Percentiles rank a stretch among this genome's conserved stretches.
Conservation (phyloP, 64 coral and sea anemone genomes). For the Stichodactyla helianthus region DNA sequence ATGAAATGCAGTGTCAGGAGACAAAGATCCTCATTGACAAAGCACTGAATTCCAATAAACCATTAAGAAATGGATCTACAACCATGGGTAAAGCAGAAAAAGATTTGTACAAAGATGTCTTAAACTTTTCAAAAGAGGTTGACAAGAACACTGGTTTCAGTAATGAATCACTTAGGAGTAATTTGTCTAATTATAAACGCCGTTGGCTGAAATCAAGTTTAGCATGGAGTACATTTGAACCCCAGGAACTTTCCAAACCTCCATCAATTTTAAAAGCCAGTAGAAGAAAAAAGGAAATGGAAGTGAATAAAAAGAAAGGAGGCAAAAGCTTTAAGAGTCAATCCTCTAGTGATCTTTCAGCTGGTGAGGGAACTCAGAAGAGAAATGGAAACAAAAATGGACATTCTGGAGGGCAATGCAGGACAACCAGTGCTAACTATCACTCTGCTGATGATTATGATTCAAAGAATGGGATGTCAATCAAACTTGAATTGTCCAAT, state of each 20-base stretch:
- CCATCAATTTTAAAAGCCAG: constrained; percentile 32
- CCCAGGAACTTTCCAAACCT: constrained; percentile 73
- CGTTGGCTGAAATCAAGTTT: constrained; percentile 86
- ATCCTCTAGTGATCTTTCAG: constrained; percentile 1
- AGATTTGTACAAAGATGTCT: constrained; percentile 30
- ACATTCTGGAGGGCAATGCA: not conserved
- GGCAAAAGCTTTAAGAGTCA: constrained; percentile 24
- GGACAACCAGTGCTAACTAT: constrained; percentile 28
- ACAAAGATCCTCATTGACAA: constrained; percentile 43
- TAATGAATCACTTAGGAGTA: constrained; percentile 42
- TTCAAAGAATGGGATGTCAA: not conserved
- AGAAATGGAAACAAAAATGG: constrained; percentile 6
- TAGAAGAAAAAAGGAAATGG: not conserved
- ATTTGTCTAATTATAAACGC: constrained; percentile 60
- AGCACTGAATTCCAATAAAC: constrained; percentile 27
- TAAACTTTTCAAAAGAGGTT: constrained; percentile 47
- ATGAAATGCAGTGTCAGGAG: constrained; percentile 48
- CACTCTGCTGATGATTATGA: constrained; percentile 21
- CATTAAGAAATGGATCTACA: not conserved
- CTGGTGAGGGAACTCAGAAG: not conserved
- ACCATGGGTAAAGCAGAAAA: constrained; percentile 24
- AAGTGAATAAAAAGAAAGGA: constrained; percentile 20
- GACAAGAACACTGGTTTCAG: constrained; percentile 23
- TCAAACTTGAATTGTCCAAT: constrained; percentile 11
- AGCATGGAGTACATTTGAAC: constrained; percentile 80